Evolutionary conservation across 37 sponge, comb jelly and placozoan species (phyloP).

Genomic region (Ephydatia muelleri): DNA sequence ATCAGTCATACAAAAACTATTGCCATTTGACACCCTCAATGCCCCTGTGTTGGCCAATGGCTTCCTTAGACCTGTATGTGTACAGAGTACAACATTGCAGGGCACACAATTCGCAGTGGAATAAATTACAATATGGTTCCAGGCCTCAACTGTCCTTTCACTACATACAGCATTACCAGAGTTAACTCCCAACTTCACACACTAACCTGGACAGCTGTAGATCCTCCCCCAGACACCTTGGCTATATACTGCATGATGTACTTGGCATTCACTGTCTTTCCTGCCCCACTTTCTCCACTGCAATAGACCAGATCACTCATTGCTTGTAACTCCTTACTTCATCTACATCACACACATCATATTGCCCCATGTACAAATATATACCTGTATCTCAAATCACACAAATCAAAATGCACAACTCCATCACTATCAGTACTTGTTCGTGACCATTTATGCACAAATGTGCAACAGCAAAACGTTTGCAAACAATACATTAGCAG

Average conservation of each 20-base stretch:
- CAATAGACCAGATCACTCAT: not conserved
- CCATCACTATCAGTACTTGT: not conserved
- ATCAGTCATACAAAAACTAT: too few relatives aligned
- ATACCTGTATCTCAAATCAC: not conserved
- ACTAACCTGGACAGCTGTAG: slow-evolving; percentile 72
- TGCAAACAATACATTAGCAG: too few relatives aligned
- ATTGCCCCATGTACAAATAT: not conserved
- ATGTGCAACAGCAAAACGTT: too few relatives aligned
- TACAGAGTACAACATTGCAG: not conserved
- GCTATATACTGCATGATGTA: slow-evolving; percentile 97
- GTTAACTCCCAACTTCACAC: not conserved
- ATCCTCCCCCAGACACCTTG: slow-evolving; percentile 93
- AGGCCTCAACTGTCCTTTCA: not conserved
- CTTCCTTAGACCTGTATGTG: not conserved
- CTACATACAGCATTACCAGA: not conserved
- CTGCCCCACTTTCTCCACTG: slow-evolving; percentile 98
- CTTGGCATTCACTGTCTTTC: slow-evolving; percentile 96
- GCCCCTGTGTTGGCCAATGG: too few relatives aligned
- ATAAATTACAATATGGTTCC: too few relatives aligned
- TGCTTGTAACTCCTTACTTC: not conserved
- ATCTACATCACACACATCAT: not conserved
- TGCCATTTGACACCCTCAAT: too few relatives aligned
- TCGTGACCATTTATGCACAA: too few relatives aligned
- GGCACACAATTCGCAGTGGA: too few relatives aligned
- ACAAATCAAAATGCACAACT: not conserved